Conservation (phyloP, 1,140 invertebrate genomes). For the Pomacea maculata region DNA sequence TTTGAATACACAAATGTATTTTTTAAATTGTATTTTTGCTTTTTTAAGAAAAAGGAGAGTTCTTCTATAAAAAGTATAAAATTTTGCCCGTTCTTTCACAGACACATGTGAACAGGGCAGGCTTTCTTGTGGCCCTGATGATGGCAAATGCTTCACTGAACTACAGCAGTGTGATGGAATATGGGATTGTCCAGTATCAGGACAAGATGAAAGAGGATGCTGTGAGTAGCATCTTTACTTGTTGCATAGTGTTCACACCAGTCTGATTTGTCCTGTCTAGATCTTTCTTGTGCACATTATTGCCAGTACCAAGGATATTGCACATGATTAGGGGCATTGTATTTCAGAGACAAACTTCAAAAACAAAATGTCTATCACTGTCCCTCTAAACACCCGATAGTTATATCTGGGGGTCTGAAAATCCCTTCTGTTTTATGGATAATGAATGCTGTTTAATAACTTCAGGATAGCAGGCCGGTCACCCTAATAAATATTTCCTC, state of each 20-base stretch:
- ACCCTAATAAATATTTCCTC: neutral
- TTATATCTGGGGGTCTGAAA: no score
- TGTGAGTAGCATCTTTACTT: conserved; percentile 35
- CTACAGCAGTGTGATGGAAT: conserved; percentile 50
- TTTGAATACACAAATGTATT: neutral
- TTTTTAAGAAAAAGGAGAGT: neutral
- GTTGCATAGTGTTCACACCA: no score
- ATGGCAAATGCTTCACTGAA: conserved; percentile 45
- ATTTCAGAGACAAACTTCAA: no score
- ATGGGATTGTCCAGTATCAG: conserved; percentile 53
- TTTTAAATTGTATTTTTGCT: neutral
- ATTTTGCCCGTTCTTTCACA: neutral
- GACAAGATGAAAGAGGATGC: conserved; percentile 58
- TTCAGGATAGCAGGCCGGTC: neutral
- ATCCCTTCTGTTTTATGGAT: neutral
- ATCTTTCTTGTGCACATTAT: no score
- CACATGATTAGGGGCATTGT: no score
- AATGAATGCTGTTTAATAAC: neutral
- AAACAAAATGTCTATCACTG: no score
- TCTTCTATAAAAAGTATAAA: neutral
- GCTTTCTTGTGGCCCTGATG: conserved; percentile 46
- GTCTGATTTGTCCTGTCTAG: no score
- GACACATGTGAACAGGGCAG: conserved; percentile 29
- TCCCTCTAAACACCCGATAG: no score
- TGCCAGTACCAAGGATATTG: no score